Percentiles rank a stretch among this genome's conserved stretches.
Evolutionary conservation across 2,113 vertebrate species (phyloP).

Genomic region (Ochotona curzoniae): DNA sequence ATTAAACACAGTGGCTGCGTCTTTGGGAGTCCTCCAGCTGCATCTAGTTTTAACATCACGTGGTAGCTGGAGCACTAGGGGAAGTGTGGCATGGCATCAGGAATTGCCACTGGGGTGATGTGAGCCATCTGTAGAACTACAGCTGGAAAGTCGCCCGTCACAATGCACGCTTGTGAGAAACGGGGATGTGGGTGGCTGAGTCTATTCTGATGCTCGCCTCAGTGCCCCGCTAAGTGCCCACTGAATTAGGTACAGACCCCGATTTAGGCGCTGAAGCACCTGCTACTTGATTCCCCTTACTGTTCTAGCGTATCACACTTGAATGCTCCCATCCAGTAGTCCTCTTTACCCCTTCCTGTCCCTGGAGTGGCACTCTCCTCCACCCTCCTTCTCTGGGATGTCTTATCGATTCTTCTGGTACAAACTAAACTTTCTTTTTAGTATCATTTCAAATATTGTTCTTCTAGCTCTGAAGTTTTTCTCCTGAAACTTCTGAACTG

Average conservation of each 20-base stretch:
- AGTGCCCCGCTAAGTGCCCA: background rate
- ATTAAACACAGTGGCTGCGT: background rate
- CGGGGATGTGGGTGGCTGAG: background rate
- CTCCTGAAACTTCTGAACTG: background rate
- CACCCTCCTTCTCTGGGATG: background rate
- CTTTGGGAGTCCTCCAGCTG: background rate
- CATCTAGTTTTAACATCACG: background rate
- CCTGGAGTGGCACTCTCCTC: background rate
- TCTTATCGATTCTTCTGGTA: background rate
- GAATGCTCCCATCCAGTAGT: background rate
- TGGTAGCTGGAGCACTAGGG: background rate
- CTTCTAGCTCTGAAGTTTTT: background rate
- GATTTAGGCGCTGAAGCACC: background rate
- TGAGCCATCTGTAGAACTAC: background rate
- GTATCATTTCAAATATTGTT: background rate
- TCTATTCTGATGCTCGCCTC: background rate
- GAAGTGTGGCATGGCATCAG: background rate
- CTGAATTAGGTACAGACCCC: background rate
- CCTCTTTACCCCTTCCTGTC: background rate
- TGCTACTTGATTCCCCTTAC: background rate
- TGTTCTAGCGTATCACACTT: background rate
- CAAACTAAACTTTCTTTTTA: background rate
- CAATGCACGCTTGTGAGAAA: background rate
- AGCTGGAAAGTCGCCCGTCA: background rate
- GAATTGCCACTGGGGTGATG: background rate